These are phyloP conservation scores for Oreochromis tanganicae DNA, from an alignment of 2,113 vertebrate genomes.

Conservation along the genomic window DNA sequence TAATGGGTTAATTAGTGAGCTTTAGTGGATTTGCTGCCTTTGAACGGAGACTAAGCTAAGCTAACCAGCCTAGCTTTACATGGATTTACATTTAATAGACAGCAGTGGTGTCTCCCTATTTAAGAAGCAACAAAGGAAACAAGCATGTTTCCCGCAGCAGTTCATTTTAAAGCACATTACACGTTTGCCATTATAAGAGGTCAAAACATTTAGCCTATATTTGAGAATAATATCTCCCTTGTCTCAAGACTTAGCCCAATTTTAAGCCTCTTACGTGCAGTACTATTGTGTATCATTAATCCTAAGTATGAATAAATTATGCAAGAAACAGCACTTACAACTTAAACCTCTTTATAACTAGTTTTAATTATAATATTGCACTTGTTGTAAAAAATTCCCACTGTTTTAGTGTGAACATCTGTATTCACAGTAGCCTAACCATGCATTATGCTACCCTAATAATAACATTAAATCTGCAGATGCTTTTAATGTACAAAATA, in stretches of 20 bases:
- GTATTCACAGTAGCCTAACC: background rate
- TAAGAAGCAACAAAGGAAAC: background rate
- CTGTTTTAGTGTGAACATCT: background rate
- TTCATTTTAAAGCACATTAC: background rate
- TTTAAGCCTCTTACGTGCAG: background rate
- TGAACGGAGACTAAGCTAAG: background rate
- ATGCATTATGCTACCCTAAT: background rate
- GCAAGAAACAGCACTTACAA: background rate
- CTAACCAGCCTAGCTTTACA: background rate
- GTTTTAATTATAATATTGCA: background rate
- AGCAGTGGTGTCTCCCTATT: background rate
- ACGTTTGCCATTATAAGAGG: background rate
- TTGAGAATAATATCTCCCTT: background rate
- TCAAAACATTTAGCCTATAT: background rate
- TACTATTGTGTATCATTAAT: background rate
- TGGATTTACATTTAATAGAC: background rate
- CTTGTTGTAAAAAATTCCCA: background rate
- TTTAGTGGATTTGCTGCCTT: background rate
- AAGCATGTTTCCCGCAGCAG: background rate
- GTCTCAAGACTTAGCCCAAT: background rate
- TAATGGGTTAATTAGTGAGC: background rate
- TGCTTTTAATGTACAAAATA: slow-evolving; percentile 11
- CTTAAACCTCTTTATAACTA: background rate
- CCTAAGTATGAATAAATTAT: background rate
- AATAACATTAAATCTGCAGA: background rate